phyloP scores from a whole-genome alignment of 2,888 invertebrate species.

The Nemurella pictetii region DNA sequence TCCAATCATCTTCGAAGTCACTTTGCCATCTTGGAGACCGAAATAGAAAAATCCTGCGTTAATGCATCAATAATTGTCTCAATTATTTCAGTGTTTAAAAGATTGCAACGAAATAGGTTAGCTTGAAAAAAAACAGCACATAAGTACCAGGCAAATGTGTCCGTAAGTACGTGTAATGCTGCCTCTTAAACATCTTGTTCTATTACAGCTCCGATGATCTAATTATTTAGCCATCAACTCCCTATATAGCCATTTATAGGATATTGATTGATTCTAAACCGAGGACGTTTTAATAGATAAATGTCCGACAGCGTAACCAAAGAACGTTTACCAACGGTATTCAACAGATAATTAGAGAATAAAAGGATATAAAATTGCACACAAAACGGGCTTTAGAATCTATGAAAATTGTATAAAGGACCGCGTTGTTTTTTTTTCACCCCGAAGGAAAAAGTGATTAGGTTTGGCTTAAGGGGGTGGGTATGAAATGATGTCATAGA shows the following conservation, averaged over 20 bases:
- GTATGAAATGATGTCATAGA: slow-evolving; percentile 20
- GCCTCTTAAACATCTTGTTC: neutral
- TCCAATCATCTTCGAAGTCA: neutral
- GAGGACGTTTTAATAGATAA: neutral
- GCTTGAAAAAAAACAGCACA: neutral
- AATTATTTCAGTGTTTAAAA: neutral
- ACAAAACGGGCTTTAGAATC: neutral
- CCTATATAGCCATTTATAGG: slow-evolving; percentile 14
- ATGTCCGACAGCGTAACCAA: slow-evolving; percentile 15
- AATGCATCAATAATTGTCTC: neutral
- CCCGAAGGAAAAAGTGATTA: slow-evolving; percentile 23
- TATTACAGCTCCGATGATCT: slow-evolving; percentile 13
- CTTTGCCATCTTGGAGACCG: neutral
- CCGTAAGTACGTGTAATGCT: neutral
- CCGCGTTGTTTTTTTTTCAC: neutral
- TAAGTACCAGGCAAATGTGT: neutral
- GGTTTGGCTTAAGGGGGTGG: slow-evolving; percentile 2
- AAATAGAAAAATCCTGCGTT: neutral
- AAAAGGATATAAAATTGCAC: slow-evolving; percentile 8
- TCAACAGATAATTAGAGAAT: slow-evolving; percentile 24
- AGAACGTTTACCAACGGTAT: neutral
- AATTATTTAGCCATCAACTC: slow-evolving; percentile 10
- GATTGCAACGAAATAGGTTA: neutral
- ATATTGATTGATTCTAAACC: slow-evolving; percentile 26
- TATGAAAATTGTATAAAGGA: neutral